Conservation (phyloP, 2,797 vertebrate species). For the Alosa sapidissima region DNA sequence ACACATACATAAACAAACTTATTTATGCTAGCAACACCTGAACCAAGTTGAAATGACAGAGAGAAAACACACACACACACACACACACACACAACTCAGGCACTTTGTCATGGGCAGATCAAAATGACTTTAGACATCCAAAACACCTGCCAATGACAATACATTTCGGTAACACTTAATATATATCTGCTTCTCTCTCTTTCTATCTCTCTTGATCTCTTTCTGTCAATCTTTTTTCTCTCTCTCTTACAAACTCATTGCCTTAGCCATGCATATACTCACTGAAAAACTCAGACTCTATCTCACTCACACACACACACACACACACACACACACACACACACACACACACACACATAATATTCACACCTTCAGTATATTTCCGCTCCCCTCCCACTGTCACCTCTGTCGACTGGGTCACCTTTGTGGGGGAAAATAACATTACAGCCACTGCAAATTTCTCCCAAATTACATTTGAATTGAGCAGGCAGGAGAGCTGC, state of each 20-base stretch:
- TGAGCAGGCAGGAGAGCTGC: not conserved
- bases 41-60: not conserved
- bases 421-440: constrained; percentile 34
- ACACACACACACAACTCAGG: not conserved
- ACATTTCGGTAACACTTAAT: not conserved
- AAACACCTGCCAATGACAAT: not conserved
- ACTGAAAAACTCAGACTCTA: not conserved
- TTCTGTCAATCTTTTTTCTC: too few species aligned
- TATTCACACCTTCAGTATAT: constrained; percentile 4
- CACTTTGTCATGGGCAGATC: not conserved
- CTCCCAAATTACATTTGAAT: constrained; percentile 34
- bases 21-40: not conserved
- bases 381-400: not conserved
- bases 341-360: too few species aligned
- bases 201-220: too few species aligned
- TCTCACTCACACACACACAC: too few species aligned
- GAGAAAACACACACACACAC: not conserved
- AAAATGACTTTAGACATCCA: not conserved
- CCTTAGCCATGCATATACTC: too few species aligned
- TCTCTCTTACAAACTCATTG: too few species aligned
- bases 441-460: constrained; percentile 24
- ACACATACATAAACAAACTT: not conserved
- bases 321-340: too few species aligned
- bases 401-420: constrained; percentile 21
- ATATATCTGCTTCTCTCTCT: too few species aligned